These are phyloP conservation scores for Oreochromis mossambicus DNA, from an alignment of 2,797 vertebrate species.

Conservation along the genomic window DNA sequence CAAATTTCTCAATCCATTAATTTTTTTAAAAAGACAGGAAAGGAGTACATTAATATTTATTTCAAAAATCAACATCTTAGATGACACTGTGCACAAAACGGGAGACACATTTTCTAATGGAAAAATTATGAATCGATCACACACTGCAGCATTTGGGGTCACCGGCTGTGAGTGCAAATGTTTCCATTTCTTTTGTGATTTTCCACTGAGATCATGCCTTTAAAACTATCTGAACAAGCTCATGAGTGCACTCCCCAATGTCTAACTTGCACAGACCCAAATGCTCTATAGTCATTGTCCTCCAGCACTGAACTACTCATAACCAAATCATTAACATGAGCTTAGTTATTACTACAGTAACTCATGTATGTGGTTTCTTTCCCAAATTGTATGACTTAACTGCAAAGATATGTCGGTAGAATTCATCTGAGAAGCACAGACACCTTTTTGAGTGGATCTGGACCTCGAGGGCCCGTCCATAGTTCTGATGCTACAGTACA, in stretches of 20 bases:
- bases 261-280: background rate
- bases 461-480: background rate
- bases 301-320: background rate
- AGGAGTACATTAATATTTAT: background rate
- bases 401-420: background rate
- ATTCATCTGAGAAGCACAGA: fast-evolving
- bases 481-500: fast-evolving
- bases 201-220: background rate
- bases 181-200: background rate
- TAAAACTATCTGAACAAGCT: background rate
- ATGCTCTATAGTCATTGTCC: background rate
- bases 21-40: background rate
- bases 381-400: background rate
- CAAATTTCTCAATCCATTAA: fast-evolving
- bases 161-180: background rate
- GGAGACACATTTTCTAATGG: background rate
- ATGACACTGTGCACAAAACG: background rate
- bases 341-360: background rate
- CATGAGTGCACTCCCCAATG: background rate
- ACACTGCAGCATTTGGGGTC: background rate
- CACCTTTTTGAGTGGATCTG: no score
- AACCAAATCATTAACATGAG: background rate
- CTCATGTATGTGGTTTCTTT: background rate
- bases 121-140: background rate
- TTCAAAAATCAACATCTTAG: fast-evolving